Evolutionary conservation across 2,888 invertebrate species (phyloP).

Genomic region (Tetrapedia diversipes): DNA sequence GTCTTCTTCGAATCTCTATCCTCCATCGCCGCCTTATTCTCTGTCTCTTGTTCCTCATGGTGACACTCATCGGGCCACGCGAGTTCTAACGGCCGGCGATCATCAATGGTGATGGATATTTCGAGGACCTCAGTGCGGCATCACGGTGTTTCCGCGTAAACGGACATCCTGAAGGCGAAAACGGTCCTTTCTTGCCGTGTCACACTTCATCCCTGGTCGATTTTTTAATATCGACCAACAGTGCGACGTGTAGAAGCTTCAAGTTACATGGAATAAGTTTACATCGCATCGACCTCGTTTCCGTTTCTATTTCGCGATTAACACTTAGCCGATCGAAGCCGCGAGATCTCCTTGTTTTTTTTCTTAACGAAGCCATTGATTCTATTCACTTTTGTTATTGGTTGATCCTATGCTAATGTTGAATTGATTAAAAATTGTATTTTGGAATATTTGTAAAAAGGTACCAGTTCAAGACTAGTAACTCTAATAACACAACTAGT

Average conservation of each 20-base stretch:
- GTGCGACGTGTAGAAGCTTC: constrained; percentile 21
- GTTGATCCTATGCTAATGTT: too few relatives aligned
- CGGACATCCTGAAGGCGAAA: constrained; percentile 5
- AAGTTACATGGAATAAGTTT: constrained; percentile 23
- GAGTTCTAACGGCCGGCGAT: constrained; percentile 42
- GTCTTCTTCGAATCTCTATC: neutral
- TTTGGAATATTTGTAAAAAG: too few relatives aligned
- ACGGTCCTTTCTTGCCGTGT: neutral
- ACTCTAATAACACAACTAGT: too few relatives aligned
- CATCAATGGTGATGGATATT: constrained; percentile 49
- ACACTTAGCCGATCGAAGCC: too few relatives aligned
- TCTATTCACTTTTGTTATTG: too few relatives aligned
- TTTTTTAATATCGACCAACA: neutral
- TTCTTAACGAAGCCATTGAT: too few relatives aligned
- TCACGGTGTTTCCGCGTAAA: constrained; percentile 26
- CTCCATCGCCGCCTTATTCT: neutral
- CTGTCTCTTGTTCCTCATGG: neutral
- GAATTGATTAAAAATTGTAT: too few relatives aligned
- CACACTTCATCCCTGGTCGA: neutral
- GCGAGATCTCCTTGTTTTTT: too few relatives aligned
- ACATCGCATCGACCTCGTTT: neutral
- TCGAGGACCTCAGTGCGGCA: constrained; percentile 45
- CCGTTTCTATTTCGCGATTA: neutral
- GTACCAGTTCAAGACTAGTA: too few relatives aligned
- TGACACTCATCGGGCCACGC: constrained; percentile 28